Evolutionary conservation across 2,888 invertebrate genomes (phyloP).

Genomic region (Hedychridium roseum): DNA sequence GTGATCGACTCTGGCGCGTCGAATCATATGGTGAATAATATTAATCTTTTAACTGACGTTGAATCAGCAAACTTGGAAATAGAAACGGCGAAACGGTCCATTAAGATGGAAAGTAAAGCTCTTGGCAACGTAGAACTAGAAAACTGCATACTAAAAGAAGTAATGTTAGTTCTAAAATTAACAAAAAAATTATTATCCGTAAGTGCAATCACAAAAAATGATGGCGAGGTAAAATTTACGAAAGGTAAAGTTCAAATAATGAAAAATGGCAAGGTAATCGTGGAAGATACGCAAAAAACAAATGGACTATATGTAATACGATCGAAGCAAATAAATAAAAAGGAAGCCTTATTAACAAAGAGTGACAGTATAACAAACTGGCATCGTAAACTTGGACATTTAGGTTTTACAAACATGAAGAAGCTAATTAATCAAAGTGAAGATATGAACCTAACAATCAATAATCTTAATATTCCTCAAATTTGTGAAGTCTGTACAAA

Average conservation of each 20-base stretch:
- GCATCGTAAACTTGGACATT: too few species aligned
- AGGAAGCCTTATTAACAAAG: too few species aligned
- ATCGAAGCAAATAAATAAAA: too few species aligned
- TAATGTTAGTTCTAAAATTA: background rate
- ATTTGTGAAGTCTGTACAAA: slow-evolving; percentile 14
- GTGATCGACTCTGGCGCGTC: background rate
- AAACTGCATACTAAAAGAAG: background rate
- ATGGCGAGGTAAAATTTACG: background rate
- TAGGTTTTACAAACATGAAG: too few species aligned
- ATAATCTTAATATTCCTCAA: background rate
- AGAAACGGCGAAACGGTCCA: background rate
- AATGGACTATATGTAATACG: background rate
- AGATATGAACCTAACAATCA: too few species aligned
- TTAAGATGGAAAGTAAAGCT: background rate
- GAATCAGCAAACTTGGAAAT: background rate
- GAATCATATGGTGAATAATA: background rate
- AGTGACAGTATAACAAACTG: too few species aligned
- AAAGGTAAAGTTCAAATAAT: background rate
- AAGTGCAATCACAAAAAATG: background rate
- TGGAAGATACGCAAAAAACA: background rate
- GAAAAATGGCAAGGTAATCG: background rate
- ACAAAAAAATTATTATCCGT: background rate
- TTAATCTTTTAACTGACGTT: too few species aligned
- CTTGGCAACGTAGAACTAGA: background rate
- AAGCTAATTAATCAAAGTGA: too few species aligned